These are phyloP conservation scores for Machimus atricapillus DNA, from an alignment of 2,888 invertebrate species.

Conservation along the genomic window DNA sequence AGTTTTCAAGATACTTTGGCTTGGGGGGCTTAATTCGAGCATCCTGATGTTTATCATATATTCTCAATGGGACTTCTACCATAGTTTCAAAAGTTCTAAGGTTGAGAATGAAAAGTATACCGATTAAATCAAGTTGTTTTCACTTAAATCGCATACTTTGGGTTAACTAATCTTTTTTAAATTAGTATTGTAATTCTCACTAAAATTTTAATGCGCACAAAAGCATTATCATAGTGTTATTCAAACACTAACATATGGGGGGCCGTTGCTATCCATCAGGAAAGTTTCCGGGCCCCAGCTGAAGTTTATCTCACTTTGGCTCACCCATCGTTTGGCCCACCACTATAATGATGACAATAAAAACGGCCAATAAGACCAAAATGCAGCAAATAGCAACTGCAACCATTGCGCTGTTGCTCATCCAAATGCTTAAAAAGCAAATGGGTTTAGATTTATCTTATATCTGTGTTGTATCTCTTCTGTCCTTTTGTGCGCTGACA, in stretches of 20 bases:
- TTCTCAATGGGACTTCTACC: neutral
- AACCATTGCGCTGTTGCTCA: slow-evolving; percentile 71
- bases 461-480: neutral
- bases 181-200: neutral
- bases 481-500: neutral
- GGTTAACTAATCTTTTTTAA: neutral
- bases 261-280: slow-evolving; percentile 63
- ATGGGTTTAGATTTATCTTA: slow-evolving; percentile 37
- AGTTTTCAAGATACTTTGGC: neutral
- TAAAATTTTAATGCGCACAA: neutral
- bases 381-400: slow-evolving; percentile 86
- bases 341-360: slow-evolving; percentile 82
- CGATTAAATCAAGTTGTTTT: neutral
- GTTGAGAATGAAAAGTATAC: neutral
- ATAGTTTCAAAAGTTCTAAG: neutral
- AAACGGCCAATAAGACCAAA: slow-evolving; percentile 79
- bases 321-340: slow-evolving; percentile 78
- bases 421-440: slow-evolving; percentile 50
- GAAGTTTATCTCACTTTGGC: slow-evolving; percentile 66
- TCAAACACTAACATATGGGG: slow-evolving; percentile 57
- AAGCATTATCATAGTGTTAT: neutral
- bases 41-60: neutral
- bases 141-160: neutral
- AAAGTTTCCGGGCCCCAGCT: slow-evolving; percentile 63
- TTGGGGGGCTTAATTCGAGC: neutral